Conservation (phyloP, 2,797 vertebrate species). For the Myiothlypis chrysogaster region DNA sequence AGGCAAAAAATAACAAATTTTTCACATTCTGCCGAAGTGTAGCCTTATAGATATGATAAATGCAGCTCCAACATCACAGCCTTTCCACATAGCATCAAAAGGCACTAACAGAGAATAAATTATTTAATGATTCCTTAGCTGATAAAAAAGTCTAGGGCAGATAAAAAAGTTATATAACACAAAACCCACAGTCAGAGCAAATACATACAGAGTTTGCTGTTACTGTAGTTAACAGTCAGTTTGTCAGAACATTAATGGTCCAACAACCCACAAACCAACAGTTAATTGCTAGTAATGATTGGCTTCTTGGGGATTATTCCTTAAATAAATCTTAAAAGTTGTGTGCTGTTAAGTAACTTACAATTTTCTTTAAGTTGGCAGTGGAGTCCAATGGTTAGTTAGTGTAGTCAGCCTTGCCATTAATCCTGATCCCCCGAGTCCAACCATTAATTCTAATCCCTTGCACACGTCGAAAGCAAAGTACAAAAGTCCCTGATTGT, state of each 20-base stretch:
- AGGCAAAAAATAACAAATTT: not conserved
- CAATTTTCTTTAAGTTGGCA: not conserved
- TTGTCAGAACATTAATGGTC: conserved; percentile 11
- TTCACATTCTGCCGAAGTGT: not conserved
- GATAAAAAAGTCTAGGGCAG: not conserved
- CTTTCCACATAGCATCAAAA: not conserved
- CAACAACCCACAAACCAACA: conserved; percentile 40
- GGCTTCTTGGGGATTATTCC: conserved; percentile 29
- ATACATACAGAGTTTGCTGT: not conserved
- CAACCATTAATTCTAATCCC: not conserved
- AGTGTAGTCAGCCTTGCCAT: not conserved
- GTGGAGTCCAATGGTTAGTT: not conserved
- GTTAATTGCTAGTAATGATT: conserved; percentile 44
- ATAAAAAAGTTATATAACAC: not conserved
- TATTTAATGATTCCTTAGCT: not conserved
- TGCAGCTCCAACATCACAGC: not conserved
- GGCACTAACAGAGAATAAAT: not conserved
- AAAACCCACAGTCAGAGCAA: not conserved
- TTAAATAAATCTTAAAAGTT: conserved; percentile 47
- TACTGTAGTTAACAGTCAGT: conserved; percentile 33
- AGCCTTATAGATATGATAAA: not conserved
- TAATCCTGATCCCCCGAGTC: not conserved
- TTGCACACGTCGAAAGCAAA: not conserved
- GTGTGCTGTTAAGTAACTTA: not conserved
- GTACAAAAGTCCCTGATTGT: not conserved